phyloP scores from a whole-genome alignment of 1,140 invertebrate species.

The Vanessa tameamea region DNA sequence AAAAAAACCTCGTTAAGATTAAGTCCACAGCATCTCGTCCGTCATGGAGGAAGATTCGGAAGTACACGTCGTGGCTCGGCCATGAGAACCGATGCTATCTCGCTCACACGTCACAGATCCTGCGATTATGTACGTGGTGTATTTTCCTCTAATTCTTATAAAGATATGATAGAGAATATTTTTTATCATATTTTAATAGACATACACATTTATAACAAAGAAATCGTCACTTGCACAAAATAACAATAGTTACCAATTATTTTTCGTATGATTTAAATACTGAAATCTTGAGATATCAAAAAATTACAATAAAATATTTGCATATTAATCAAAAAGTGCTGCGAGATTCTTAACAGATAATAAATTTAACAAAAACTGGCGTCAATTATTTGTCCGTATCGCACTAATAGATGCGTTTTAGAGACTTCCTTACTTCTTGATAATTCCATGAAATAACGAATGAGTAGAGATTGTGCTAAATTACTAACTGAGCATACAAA shows the following conservation, averaged over 20 bases:
- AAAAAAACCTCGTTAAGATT: not conserved
- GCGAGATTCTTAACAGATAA: too few species aligned
- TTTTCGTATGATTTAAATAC: too few species aligned
- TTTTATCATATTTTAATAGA: not conserved
- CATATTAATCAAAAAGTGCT: too few species aligned
- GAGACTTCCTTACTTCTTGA: slow-evolving; percentile 12
- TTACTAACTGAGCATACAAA: slow-evolving; percentile 43
- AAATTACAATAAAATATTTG: too few species aligned
- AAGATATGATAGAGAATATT: not conserved
- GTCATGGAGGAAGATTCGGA: slow-evolving; percentile 47
- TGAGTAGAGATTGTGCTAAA: slow-evolving; percentile 40
- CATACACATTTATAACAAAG: too few species aligned
- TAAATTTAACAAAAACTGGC: too few species aligned
- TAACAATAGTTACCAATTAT: too few species aligned
- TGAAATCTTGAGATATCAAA: too few species aligned
- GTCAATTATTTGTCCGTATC: not conserved
- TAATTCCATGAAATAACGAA: slow-evolving; percentile 36
- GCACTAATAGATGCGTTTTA: slow-evolving; percentile 2
- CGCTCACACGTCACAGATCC: slow-evolving; percentile 60
- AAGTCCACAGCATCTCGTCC: not conserved
- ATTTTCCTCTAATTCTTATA: slow-evolving; percentile 26
- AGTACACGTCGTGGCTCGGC: slow-evolving; percentile 54
- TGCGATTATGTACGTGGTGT: slow-evolving; percentile 47
- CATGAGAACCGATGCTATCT: slow-evolving; percentile 73
- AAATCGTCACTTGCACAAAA: too few species aligned